Evolutionary conservation across 2,888 invertebrate species (phyloP).

Genomic region (Amorpha juglandis): DNA sequence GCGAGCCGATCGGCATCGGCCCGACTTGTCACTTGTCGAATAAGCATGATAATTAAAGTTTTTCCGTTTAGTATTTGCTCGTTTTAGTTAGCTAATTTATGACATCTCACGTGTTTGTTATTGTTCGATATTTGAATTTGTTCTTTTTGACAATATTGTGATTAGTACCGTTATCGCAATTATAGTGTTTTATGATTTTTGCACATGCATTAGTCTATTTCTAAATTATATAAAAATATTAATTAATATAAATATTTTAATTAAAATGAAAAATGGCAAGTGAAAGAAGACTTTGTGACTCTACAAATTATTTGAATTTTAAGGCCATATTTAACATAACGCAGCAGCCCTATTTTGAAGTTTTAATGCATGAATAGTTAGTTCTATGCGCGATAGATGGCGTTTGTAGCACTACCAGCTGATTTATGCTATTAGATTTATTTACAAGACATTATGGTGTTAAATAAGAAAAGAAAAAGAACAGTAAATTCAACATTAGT

Average conservation of each 20-base stretch:
- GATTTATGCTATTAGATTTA: neutral
- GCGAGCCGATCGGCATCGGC: conserved; percentile 80
- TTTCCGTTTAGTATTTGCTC: conserved; percentile 33
- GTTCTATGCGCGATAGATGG: neutral
- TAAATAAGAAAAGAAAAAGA: neutral
- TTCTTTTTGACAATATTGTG: neutral
- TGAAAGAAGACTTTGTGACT: neutral
- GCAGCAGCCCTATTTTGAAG: neutral
- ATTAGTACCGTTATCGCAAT: neutral
- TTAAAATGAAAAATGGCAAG: neutral
- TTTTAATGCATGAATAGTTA: neutral
- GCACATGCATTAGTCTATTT: neutral
- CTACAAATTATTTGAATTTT: neutral
- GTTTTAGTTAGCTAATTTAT: conserved; percentile 9
- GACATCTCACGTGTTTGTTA: conserved; percentile 5
- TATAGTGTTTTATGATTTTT: neutral
- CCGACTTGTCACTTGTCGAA: conserved; percentile 83
- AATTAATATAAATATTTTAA: neutral
- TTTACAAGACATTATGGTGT: neutral
- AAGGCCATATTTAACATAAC: neutral
- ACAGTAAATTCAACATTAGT: too few species aligned
- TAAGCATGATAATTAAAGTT: conserved; percentile 82
- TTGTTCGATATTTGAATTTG: conserved; percentile 2
- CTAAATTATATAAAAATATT: neutral
- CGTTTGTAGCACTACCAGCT: neutral